These are phyloP conservation scores for Ormyrus labotus DNA, from an alignment of 2,888 invertebrate genomes.

Conservation along the genomic window DNA sequence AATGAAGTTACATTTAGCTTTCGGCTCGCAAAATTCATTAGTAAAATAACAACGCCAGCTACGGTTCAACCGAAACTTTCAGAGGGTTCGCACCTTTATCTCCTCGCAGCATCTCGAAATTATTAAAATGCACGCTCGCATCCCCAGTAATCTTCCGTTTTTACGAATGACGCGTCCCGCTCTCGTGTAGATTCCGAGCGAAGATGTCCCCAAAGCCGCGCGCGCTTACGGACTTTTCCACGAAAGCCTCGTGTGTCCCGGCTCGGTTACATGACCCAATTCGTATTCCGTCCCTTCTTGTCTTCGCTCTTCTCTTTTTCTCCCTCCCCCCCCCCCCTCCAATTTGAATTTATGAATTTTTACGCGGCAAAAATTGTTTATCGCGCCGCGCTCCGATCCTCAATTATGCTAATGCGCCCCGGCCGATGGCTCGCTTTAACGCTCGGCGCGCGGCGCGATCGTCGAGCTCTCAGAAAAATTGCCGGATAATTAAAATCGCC, in stretches of 20 bases:
- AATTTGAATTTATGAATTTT: conserved; percentile 56
- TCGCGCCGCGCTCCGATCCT: background rate
- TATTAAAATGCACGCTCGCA: background rate
- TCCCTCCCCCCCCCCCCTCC: background rate
- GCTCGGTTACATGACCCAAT: conserved; percentile 3
- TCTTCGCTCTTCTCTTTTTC: background rate
- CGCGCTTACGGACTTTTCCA: conserved; percentile 50
- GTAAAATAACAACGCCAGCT: no score
- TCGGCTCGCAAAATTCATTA: no score
- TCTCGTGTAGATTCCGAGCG: conserved; percentile 20
- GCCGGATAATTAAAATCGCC: conserved; percentile 45
- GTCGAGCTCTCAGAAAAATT: background rate
- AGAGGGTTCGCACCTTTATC: no score
- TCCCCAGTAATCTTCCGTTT: background rate
- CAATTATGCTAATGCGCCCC: conserved; percentile 41
- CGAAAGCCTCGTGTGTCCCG: conserved; percentile 7
- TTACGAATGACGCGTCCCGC: background rate
- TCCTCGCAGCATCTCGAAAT: no score
- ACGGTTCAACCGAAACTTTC: no score
- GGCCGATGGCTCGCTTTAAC: background rate
- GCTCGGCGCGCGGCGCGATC: conserved; percentile 21
- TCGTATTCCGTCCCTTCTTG: conserved; percentile 40
- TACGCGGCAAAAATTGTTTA: conserved; percentile 39
- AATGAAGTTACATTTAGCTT: no score
- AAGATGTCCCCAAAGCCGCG: conserved; percentile 27